These are phyloP conservation scores for Myripristis jacobus DNA, from an alignment of 2,797 vertebrate species.

Conservation along the genomic window DNA sequence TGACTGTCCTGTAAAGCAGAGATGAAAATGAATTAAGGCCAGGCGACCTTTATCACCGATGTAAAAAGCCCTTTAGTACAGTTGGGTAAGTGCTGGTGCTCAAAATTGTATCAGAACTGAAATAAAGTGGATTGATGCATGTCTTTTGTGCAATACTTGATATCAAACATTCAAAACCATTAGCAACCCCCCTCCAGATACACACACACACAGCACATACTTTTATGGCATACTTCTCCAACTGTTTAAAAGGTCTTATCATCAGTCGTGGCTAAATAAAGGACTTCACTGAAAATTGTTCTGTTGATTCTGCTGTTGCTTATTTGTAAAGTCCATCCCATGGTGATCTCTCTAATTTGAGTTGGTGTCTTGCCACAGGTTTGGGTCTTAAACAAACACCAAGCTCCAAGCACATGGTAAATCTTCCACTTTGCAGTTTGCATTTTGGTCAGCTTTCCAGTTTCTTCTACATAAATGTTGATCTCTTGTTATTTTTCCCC, in stretches of 20 bases:
- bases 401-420: slow-evolving; percentile 72
- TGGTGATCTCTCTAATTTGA: not conserved
- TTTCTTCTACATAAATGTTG: not conserved
- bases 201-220: not conserved
- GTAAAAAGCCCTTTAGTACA: too few relatives aligned
- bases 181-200: too few relatives aligned
- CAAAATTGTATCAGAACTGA: too few relatives aligned
- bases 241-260: not conserved
- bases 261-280: not conserved
- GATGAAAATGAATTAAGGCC: too few relatives aligned
- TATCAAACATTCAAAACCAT: too few relatives aligned
- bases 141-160: too few relatives aligned
- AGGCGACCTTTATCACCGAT: too few relatives aligned
- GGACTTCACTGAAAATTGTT: not conserved
- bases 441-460: fast-evolving
- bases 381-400: slow-evolving; percentile 75
- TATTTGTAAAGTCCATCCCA: not conserved
- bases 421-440: not conserved
- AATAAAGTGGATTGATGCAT: too few relatives aligned
- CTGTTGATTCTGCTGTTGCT: not conserved
- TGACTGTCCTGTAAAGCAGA: too few relatives aligned
- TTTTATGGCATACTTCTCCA: not conserved
- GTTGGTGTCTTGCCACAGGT: slow-evolving; percentile 61
- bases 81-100: too few relatives aligned
- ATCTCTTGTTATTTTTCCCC: not conserved